Evolutionary conservation across 2,888 invertebrate species (phyloP), one percentile per base, ranked within the genome.

Genomic region (Lingula anatina): DNA sequence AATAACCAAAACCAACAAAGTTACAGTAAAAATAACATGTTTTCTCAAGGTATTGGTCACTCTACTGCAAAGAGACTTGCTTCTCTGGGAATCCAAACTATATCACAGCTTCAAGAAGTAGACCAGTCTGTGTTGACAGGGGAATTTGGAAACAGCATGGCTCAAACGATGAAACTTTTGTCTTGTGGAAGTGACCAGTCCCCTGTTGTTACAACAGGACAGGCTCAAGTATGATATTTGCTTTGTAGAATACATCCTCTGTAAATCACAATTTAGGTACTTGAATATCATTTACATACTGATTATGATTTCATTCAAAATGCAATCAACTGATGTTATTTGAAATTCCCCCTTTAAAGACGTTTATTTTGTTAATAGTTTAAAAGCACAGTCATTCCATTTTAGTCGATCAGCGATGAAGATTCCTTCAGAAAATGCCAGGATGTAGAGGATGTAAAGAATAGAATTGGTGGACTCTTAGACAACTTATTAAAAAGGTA

Each of bases 41-140:
- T n/a, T n/a, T n/a, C n/a, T n/a, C 79, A 87, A 51, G 89, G 89
- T 40, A 85, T 90, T 61, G 90, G 90, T 5, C 81, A 83, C 47
- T 85, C 85, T 67, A 86, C 86, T 2, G 80, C 82, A 54, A 84
- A 85, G 68, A 75, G 84, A 47, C 79, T 90, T 24, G 77, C 83
- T 48, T 82, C 83, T 58, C 81, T 86, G 45, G 85, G 85, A 49
- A 83, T 90, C 49, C 79, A 80, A 44, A 83, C 83, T 39, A 83
- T 90, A 1, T 78, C 79, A 59, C 86, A 90, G 61, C 73, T 90
- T 50, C 74, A 71, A 50, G 53, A 60, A 31, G 55, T 56, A 38
- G 53, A 55, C 31, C 5, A 59, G 15, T 46, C 45, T 5, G 41
- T 53, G 3, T 54, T 77, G 41, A 59, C 61, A 42, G 86, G 86